Evolutionary conservation across 2,113 vertebrate genomes (phyloP).

Genomic region (Microcebus murinus): DNA sequence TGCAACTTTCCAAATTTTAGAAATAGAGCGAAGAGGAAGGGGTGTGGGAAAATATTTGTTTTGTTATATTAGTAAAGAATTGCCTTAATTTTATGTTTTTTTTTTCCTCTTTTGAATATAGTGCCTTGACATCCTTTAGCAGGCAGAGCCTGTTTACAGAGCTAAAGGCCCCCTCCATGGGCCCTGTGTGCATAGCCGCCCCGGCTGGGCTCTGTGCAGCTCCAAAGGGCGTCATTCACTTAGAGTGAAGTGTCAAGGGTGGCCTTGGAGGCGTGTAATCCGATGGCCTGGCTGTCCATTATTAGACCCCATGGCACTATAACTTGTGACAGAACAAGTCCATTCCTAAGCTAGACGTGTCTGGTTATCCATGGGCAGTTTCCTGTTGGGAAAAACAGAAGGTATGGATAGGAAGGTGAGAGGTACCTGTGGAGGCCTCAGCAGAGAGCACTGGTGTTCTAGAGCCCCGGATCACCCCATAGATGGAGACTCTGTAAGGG

Average conservation of each 20-base stretch:
- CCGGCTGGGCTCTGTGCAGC: not conserved
- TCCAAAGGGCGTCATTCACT: not conserved
- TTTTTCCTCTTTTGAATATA: not conserved
- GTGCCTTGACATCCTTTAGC: not conserved
- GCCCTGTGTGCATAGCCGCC: not conserved
- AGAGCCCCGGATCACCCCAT: constrained; percentile 87
- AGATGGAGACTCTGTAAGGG: constrained; percentile 90
- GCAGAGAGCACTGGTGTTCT: constrained; percentile 85
- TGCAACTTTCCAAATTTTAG: not conserved
- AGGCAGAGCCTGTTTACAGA: not conserved
- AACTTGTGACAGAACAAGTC: not conserved
- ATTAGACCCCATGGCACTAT: not conserved
- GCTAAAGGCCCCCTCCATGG: fast-evolving
- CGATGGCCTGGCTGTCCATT: not conserved
- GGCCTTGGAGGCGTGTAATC: not conserved
- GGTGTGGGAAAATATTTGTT: not conserved
- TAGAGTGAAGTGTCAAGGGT: not conserved
- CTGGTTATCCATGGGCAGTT: not conserved
- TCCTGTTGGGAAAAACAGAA: constrained; percentile 55
- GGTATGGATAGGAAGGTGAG: not conserved
- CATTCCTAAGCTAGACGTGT: not conserved
- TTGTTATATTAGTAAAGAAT: not conserved
- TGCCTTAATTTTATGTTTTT: not conserved
- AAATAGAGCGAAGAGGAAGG: not conserved
- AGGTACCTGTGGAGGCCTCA: constrained; percentile 85